These are phyloP conservation scores for Chrysochloris asiatica DNA, from an alignment of 2,113 vertebrate species.

Conservation along the genomic window DNA sequence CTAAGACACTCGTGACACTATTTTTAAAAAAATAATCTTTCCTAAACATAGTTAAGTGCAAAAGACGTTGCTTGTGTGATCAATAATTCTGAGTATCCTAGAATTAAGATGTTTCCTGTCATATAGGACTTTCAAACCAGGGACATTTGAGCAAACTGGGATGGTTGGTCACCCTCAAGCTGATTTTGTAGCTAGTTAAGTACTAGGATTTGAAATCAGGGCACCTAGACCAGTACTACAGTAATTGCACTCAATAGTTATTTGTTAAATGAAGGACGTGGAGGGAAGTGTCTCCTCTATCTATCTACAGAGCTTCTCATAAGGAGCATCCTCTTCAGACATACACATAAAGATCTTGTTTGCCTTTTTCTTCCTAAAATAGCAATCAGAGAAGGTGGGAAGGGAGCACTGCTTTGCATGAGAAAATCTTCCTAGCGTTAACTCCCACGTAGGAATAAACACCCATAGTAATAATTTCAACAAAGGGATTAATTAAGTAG, in stretches of 20 bases:
- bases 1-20: background rate
- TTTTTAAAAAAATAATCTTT: background rate
- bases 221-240: background rate
- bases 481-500: constrained; percentile 59
- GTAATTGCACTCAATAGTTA: background rate
- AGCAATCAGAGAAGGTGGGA: background rate
- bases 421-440: constrained; percentile 35
- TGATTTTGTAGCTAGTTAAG: background rate
- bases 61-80: background rate
- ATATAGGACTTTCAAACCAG: background rate
- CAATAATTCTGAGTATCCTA: background rate
- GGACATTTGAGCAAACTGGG: background rate
- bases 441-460: constrained; percentile 40
- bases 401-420: background rate
- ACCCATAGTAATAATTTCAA: constrained; percentile 39
- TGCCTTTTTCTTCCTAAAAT: constrained; percentile 16
- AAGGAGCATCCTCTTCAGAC: background rate
- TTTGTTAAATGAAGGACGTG: background rate
- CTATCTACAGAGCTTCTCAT: background rate
- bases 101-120: background rate
- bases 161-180: background rate
- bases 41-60: background rate
- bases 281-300: background rate
- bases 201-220: background rate
- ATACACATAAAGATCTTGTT: background rate